phyloP scores from a whole-genome alignment of 2,113 vertebrate genomes.

The Raja brachyura region DNA sequence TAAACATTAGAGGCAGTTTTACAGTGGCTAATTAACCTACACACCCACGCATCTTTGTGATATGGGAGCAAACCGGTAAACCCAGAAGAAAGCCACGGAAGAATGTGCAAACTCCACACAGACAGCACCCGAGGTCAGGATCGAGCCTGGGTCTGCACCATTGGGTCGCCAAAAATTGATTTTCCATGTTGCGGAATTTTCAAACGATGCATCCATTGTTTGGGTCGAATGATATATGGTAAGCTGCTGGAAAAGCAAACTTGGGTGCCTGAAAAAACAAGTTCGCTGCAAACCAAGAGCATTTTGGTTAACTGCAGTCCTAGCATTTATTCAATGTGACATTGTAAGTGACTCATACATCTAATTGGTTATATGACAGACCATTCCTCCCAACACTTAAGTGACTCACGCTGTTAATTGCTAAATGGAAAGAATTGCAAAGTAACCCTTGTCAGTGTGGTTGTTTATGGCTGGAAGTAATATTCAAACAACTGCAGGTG shows the following conservation, averaged over 20 bases:
- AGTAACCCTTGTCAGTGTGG: not conserved
- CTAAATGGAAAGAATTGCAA: conserved; percentile 3
- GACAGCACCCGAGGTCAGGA: no score
- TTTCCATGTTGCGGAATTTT: not conserved
- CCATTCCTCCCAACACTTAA: not conserved
- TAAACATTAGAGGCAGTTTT: no score
- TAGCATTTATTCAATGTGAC: conserved; percentile 18
- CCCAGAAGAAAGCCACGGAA: no score
- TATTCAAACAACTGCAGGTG: conserved; percentile 8
- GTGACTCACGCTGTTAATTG: conserved; percentile 14
- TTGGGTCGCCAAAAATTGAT: not conserved
- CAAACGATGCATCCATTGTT: not conserved
- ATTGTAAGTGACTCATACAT: not conserved
- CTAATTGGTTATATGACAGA: conserved; percentile 7
- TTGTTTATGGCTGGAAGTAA: conserved; percentile 12
- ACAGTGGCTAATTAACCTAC: no score
- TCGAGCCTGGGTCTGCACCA: no score
- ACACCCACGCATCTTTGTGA: no score
- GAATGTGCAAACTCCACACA: no score
- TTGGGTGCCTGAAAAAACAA: not conserved
- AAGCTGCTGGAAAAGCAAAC: not conserved
- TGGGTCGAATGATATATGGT: not conserved
- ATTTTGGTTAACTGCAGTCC: not conserved
- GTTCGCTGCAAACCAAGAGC: not conserved
- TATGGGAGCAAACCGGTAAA: no score